phyloP scores from a whole-genome alignment of 2,113 vertebrate genomes.

The Myrmecobius fasciatus region DNA sequence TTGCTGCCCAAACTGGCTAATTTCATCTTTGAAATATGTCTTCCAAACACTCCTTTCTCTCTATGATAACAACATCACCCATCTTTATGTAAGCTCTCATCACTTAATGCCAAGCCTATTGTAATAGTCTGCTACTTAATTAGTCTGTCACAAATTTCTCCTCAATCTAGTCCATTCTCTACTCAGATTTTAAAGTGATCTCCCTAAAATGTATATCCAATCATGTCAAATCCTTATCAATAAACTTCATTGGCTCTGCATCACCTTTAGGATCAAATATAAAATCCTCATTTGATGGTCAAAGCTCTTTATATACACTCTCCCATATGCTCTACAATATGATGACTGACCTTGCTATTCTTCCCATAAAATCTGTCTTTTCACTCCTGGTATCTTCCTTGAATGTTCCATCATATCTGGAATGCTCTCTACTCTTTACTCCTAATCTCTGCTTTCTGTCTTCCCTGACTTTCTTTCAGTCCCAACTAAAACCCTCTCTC shows the following conservation, averaged over 20 bases:
- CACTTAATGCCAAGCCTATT: background rate
- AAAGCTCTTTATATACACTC: background rate
- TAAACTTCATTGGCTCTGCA: background rate
- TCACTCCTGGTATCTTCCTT: background rate
- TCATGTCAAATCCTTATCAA: background rate
- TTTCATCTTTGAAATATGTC: background rate
- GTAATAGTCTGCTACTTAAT: background rate
- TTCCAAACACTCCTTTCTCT: background rate
- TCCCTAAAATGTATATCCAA: background rate
- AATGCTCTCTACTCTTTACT: background rate
- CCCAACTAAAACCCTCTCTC: background rate
- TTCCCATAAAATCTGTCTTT: background rate
- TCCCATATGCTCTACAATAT: background rate
- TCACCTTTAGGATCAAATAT: background rate
- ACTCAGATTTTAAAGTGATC: background rate
- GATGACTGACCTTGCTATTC: background rate
- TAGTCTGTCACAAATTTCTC: background rate
- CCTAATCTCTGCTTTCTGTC: background rate
- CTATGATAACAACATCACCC: background rate
- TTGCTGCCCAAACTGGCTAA: background rate
- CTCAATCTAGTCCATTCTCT: background rate
- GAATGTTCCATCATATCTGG: background rate
- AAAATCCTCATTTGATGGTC: background rate
- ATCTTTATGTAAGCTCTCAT: background rate
- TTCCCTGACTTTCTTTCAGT: background rate